phyloP scores from a whole-genome alignment of 2,797 vertebrate genomes.

The Hozukius guyotensis region DNA sequence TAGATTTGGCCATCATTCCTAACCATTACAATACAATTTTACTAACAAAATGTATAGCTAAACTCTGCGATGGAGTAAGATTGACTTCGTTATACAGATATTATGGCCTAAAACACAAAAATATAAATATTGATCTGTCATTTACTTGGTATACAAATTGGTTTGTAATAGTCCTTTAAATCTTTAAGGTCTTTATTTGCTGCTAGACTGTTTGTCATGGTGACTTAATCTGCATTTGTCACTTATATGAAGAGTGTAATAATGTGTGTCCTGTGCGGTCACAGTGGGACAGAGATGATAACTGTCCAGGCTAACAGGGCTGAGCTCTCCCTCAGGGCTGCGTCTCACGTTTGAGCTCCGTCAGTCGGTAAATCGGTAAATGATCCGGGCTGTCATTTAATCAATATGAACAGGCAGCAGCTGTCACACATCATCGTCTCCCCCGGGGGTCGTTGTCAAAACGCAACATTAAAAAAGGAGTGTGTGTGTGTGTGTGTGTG shows the following conservation, averaged over 20 bases:
- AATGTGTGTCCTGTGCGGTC: slow-evolving; percentile 10
- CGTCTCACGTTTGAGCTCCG: slow-evolving; percentile 46
- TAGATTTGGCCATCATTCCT: background rate
- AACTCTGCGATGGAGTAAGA: background rate
- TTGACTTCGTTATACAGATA: background rate
- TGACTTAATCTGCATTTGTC: background rate
- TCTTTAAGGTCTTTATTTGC: background rate
- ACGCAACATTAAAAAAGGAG: slow-evolving; percentile 32
- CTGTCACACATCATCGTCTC: slow-evolving; percentile 87
- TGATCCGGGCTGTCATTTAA: slow-evolving; percentile 90
- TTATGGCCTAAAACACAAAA: background rate
- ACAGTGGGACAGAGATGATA: slow-evolving; percentile 39
- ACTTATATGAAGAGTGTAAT: slow-evolving; percentile 16
- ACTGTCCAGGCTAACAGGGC: slow-evolving; percentile 32
- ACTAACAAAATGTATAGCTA: background rate
- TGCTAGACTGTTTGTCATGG: background rate
- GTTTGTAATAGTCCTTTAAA: background rate
- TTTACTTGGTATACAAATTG: background rate
- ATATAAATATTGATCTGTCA: too few relatives aligned
- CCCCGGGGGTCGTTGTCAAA: slow-evolving; percentile 68
- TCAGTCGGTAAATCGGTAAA: slow-evolving; percentile 80
- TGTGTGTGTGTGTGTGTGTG: slow-evolving; percentile 12
- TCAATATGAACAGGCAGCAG: slow-evolving; percentile 88
- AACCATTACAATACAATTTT: background rate
- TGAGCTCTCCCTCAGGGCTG: slow-evolving; percentile 52